Evolutionary conservation across 1,140 invertebrate species (phyloP), one percentile per base, ranked within the genome.

Genomic region (Asobara japonica): DNA sequence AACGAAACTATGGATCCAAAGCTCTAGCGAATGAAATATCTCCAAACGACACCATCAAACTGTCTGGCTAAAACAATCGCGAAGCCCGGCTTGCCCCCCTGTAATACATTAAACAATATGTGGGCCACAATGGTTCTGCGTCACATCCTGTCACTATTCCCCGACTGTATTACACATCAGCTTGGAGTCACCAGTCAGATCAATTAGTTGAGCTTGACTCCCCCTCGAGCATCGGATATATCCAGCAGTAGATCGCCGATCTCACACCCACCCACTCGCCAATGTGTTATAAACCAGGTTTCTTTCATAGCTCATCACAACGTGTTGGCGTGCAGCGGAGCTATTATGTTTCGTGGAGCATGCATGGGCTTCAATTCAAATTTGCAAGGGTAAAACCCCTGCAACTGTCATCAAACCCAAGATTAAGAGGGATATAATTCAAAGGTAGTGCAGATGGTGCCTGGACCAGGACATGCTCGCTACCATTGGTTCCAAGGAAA

Each of bases 101-200:
- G 56, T 66, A 60, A 72, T 72, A 67, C 38, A 70, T 65, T 65
- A 70, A 70, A 79, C 83, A 83, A 85, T n/a, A 86, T 83, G 78
- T 80, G 79, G 76, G 78, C 78, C 76, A 86, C 85, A 87, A 87
- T 87, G 79, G 81, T 76, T 85, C 82, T 76, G 82, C 84, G 84
- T 87, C 85, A 86, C 80, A 87, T 87, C 85, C 85, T 85, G 83
- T 25, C 36, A 33, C 48, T n/a, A 60, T 29, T 48, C 65, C 60
- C 31, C 18, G 20, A 56, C 2, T 36, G 45, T 61, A 20, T 27
- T 65, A 45, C 29, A 18, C 8, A 70, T 61, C 30, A 69, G 20
- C n/a, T 30, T 60, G 51, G 29, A 66, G 36, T 41, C 25, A 27
- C 56, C 62, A 65, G 11, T 31, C n/a, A 29, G 48, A 71, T 72